These are phyloP conservation scores for Eulemur rufifrons DNA, from an alignment of 2,113 vertebrate species.

Conservation along the genomic window DNA sequence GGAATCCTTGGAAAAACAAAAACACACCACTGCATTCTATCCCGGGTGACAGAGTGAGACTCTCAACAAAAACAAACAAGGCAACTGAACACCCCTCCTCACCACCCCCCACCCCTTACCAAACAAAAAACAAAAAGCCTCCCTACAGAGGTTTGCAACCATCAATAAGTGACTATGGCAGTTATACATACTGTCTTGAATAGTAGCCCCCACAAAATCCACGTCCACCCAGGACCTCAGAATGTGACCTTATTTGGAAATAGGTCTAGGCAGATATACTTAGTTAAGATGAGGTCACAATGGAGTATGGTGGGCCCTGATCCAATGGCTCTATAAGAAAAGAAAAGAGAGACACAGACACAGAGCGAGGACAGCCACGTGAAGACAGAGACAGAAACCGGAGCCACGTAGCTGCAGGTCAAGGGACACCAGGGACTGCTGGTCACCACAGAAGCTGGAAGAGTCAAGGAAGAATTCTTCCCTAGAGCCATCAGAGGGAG, in stretches of 20 bases:
- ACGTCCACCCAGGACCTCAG: not conserved
- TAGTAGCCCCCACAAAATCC: not conserved
- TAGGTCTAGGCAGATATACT: not conserved
- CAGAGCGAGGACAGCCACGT: not conserved
- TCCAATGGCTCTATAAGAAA: not conserved
- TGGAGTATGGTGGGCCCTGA: not conserved
- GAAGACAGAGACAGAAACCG: not conserved
- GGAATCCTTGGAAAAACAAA: not conserved
- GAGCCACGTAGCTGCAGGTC: no score
- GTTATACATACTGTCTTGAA: not conserved
- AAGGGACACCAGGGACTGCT: not conserved
- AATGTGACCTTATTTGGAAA: not conserved
- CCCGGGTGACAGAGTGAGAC: no score
- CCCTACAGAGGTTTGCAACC: not conserved
- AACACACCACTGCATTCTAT: no score
- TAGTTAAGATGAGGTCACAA: not conserved
- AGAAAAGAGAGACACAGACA: not conserved
- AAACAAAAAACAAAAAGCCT: not conserved
- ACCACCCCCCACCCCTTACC: not conserved
- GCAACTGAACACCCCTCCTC: no score
- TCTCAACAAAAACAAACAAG: no score
- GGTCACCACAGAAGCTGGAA: not conserved
- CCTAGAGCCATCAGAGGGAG: not conserved
- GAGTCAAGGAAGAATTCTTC: not conserved
- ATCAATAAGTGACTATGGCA: accelerated